phyloP scores from a whole-genome alignment of 2,797 vertebrate species.

The Sebastes cheni region DNA sequence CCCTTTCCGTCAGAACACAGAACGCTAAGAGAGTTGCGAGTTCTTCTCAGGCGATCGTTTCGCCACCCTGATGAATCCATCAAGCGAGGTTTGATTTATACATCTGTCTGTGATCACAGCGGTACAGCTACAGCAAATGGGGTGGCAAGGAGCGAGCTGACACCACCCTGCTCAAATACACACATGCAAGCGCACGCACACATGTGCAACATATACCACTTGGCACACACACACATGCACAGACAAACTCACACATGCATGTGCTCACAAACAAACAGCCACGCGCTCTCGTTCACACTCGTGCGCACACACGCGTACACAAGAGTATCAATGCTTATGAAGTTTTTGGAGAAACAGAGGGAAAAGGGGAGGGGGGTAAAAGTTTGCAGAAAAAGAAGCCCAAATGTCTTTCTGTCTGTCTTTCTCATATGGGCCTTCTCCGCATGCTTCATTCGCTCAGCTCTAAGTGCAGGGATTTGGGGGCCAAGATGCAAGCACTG shows the following conservation, averaged over 20 bases:
- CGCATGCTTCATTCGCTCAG: conserved; percentile 72
- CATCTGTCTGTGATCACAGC: conserved; percentile 99
- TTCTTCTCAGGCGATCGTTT: conserved; percentile 91
- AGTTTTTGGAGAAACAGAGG: conserved; percentile 75
- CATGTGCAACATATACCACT: conserved; percentile 62
- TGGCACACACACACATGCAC: conserved; percentile 28
- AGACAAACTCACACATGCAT: conserved; percentile 23
- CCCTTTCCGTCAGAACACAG: conserved; percentile 97
- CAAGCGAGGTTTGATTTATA: conserved; percentile 99
- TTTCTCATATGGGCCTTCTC: conserved; percentile 69
- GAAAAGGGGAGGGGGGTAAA: conserved; percentile 75
- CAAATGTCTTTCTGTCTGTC: conserved; percentile 66
- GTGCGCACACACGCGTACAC: conserved; percentile 21
- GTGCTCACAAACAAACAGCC: conserved; percentile 45
- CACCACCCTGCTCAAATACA: conserved; percentile 80
- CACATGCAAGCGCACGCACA: conserved; percentile 60
- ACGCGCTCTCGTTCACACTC: conserved; percentile 25
- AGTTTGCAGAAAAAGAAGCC: conserved; percentile 76
- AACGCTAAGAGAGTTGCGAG: conserved; percentile 94
- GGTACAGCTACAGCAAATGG: conserved; percentile 99
- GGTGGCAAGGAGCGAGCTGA: conserved; percentile 93
- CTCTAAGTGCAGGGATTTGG: conserved; percentile 67
- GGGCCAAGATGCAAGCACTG: conserved; percentile 68
- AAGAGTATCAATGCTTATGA: conserved; percentile 60
- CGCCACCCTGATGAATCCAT: conserved; percentile 98